Evolutionary conservation across 1,140 invertebrate genomes (phyloP), one percentile per base, ranked within the genome.

Genomic region (Hylaeus anthracinus): DNA sequence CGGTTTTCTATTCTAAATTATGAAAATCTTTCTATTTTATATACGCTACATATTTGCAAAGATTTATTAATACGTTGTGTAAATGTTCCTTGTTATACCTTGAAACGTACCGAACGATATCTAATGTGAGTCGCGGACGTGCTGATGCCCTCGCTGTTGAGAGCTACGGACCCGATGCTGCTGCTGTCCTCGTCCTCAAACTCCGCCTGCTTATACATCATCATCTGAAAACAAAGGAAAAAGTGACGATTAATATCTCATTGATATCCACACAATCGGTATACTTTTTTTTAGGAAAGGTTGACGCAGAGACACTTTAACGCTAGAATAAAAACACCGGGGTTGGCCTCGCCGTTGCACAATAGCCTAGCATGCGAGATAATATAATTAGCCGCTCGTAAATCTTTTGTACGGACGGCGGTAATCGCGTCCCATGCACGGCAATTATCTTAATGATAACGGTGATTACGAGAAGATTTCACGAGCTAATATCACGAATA

Each of bases 171-270:
- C 67, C 97, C 97, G 82, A 97, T 95, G 88, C 96, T 97, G 88
- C 96, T 96, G n/a, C 95, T 95, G 89, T 97, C 96, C 86, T 97
- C 97, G 91, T 97, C 96, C 88, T 96, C 96, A 86, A 97, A 97
- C 90, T 97, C 97, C 51, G 97, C 96, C 89, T 97, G 97, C 92
- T 97, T 97, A 88, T 97, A 97, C 79, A 96, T 95, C 81, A 96
- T 97, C 97, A 97, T 97, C 97, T 97, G 94, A 37, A 43, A 26
- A 26, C 26, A 26, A 26, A 1, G n/a, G 12, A 71, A 43, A 45
- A 56, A 37, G 45, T 55, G 8, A 10, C 48, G 41, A 65, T 15
- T 45, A n/a, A 5, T 65, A 45, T 45, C 1, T 39, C 41, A 2
- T 45, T 45, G 5, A 8, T 48, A 26, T 26, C 26, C 26, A 26